Evolutionary conservation across 2,888 invertebrate genomes (phyloP).

Genomic region (Aphrophora alni): DNA sequence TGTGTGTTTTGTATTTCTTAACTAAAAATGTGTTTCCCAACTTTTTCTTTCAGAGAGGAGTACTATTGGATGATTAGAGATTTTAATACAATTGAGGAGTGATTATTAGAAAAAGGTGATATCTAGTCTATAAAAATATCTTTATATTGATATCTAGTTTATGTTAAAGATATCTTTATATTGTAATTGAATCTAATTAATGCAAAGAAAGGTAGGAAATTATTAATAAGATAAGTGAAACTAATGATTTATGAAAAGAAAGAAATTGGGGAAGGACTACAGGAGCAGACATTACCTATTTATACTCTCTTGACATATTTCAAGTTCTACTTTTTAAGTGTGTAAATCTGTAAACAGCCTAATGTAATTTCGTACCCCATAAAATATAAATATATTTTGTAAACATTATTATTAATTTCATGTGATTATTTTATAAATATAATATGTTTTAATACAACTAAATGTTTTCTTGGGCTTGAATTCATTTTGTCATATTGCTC

Average conservation of each 20-base stretch:
- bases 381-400: background rate
- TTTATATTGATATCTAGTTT: background rate
- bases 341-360: background rate
- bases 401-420: background rate
- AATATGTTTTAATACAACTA: background rate
- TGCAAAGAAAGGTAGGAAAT: no score
- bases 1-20: no score
- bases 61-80: no score
- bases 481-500: background rate
- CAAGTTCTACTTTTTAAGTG: no score
- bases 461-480: background rate
- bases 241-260: no score
- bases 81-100: no score
- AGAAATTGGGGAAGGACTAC: no score
- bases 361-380: background rate
- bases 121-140: background rate
- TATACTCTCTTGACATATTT: no score
- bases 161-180: background rate
- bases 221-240: no score
- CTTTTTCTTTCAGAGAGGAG: no score
- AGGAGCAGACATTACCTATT: no score
- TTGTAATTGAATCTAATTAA: background rate
- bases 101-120: background rate
- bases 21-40: no score
- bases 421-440: background rate